Conservation (phyloP, 2,888 invertebrate genomes). For the Sarcophaga rosellei region DNA sequence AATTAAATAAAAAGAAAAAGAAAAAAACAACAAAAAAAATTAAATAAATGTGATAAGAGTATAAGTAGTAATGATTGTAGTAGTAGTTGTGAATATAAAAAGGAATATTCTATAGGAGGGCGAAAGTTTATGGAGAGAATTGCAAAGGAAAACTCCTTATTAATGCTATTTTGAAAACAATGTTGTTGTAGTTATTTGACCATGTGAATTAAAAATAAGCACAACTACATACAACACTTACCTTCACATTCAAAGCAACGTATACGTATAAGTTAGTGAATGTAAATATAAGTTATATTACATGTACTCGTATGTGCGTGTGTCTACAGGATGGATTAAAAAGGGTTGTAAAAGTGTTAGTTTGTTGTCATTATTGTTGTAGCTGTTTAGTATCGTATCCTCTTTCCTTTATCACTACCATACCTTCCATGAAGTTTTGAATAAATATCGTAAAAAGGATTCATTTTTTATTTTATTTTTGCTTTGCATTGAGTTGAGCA, state of each 20-base stretch:
- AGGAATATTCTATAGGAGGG: background rate
- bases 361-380: conserved; percentile 15
- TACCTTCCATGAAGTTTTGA: background rate
- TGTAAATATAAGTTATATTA: too few relatives aligned
- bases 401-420: background rate
- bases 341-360: conserved; percentile 47
- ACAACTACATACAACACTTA: background rate
- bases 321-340: conserved; percentile 21
- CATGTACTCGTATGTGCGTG: background rate
- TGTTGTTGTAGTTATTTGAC: conserved; percentile 42
- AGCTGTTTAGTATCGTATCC: background rate
- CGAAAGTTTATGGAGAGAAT: background rate
- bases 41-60: background rate
- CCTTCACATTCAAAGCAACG: too few relatives aligned
- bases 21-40: conserved; percentile 47
- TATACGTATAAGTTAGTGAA: background rate
- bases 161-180: conserved; percentile 56
- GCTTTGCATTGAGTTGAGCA: background rate
- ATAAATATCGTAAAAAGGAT: conserved; percentile 51
- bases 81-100: background rate
- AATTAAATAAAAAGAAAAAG: conserved; percentile 42
- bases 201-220: conserved; percentile 49
- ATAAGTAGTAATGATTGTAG: background rate
- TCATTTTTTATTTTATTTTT: conserved; percentile 14
- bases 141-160: conserved; percentile 42